These are phyloP conservation scores for Drosophila demipolita DNA, from an alignment of 2,888 invertebrate genomes.

Conservation along the genomic window DNA sequence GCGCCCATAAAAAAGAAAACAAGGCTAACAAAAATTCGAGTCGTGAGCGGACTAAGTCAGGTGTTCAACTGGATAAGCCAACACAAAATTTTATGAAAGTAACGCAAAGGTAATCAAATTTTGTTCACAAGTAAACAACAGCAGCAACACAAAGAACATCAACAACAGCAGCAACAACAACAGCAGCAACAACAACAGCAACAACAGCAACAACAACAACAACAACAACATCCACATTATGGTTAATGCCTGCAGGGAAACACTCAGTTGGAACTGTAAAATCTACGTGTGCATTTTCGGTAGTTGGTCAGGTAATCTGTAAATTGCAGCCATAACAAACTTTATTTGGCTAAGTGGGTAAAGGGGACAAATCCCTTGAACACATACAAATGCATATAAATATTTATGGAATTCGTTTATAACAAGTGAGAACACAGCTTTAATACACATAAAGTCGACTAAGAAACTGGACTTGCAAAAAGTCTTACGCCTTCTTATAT, in stretches of 20 bases:
- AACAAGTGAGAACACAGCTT: neutral
- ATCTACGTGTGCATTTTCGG: neutral
- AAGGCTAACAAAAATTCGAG: neutral
- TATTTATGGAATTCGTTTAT: neutral
- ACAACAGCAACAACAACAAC: slow-evolving; percentile 3
- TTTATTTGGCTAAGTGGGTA: neutral
- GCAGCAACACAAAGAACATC: neutral
- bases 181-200: slow-evolving; percentile 1
- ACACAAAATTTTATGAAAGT: slow-evolving; percentile 32
- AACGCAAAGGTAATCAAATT: slow-evolving; percentile 53
- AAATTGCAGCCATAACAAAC: slow-evolving; percentile 23
- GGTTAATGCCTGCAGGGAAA: slow-evolving; percentile 8
- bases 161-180: neutral
- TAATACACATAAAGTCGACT: neutral
- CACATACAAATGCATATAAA: neutral
- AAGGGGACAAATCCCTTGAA: neutral
- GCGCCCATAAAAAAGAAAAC: slow-evolving; percentile 25
- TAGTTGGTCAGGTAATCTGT: slow-evolving; percentile 23
- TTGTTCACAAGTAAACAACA: slow-evolving; percentile 24
- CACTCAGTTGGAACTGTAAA: slow-evolving; percentile 6
- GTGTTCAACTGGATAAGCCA: slow-evolving; percentile 49
- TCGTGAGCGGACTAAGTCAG: slow-evolving; percentile 42
- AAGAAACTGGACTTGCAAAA: neutral
- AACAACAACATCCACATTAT: neutral
- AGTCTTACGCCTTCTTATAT: neutral